Evolutionary conservation across 1,140 invertebrate species (phyloP).

Genomic region (Hesperophylax magnus): DNA sequence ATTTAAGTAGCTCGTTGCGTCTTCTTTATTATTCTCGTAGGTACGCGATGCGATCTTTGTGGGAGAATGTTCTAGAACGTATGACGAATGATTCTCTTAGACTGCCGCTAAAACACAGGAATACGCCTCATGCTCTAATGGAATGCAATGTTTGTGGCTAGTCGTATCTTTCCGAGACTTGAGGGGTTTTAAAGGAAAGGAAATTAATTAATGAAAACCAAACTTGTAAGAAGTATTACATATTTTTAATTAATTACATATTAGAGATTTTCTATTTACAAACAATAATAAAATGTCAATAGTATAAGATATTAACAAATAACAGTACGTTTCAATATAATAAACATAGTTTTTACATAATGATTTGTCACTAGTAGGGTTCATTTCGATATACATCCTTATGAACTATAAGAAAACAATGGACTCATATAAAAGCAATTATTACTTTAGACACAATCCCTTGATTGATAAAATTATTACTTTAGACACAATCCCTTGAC

Average conservation of each 20-base stretch:
- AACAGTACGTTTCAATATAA: constrained; percentile 53
- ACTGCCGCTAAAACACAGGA: too few species aligned
- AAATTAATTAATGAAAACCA: too few species aligned
- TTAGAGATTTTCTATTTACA: constrained; percentile 58
- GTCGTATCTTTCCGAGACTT: too few species aligned
- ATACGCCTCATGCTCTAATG: too few species aligned
- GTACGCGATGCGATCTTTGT: too few species aligned
- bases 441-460: constrained; percentile 75
- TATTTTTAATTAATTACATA: constrained; percentile 56
- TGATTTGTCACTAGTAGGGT: constrained; percentile 54
- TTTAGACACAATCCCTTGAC: constrained; percentile 82
- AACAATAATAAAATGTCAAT: constrained; percentile 56
- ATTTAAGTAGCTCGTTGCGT: too few species aligned
- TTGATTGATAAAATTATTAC: constrained; percentile 93
- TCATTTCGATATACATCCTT: constrained; percentile 18
- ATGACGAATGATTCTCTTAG: too few species aligned
- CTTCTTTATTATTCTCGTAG: too few species aligned
- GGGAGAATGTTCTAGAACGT: too few species aligned
- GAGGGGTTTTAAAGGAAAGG: too few species aligned
- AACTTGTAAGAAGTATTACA: constrained; percentile 14
- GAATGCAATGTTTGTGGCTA: too few species aligned
- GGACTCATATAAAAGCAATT: not conserved
- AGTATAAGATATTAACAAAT: constrained; percentile 55
- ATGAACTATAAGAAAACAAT: constrained; percentile 3
- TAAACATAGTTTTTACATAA: constrained; percentile 51